Evolutionary conservation across 2,888 invertebrate species (phyloP), one percentile per base, ranked within the genome.

Genomic region (Theretra japonica): DNA sequence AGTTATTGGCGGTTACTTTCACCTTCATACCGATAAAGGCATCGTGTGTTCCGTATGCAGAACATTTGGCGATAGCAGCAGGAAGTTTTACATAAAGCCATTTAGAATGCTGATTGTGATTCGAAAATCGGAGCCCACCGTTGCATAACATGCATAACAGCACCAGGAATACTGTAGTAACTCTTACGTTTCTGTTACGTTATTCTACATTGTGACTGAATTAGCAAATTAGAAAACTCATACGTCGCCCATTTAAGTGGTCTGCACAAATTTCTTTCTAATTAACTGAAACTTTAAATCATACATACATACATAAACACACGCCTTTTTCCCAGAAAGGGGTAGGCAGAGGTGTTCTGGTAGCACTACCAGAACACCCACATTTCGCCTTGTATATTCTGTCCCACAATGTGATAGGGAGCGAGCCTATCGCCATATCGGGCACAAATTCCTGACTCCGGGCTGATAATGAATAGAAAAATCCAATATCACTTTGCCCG

Each of bases 11-110:
- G 73, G 77, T 84, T 79, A 90, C 91, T 91, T 91, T 91, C 91
- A 88, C 91, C 87, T 85, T 86, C 79, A 77, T 68, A 72, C 74
- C 79, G 75, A 82, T 81, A 78, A 80, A 78, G 73, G 70, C 76
- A 83, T 88, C 81, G 82, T 73, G 76, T 78, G 91, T 90, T 89
- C 91, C 28, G 75, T 72, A 74, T 90, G 88, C 89, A 80, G 75
- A 75, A 78, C 73, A 75, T 73, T 79, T 83, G 82, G 84, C 84
- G 70, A 77, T 76, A 73, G 75, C 76, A 79, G 75, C 81, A 87
- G 88, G 87, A 88, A 87, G 86, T 83, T 74, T 76, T 73, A 76
- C 75, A 73, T 73, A 76, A 73, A 72, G 65, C 75, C 73, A 77
- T 76, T 88, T 86, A 75, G 75, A 81, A 90, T 89, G 86, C 87